Evolutionary conservation across 2,113 vertebrate genomes (phyloP).

Genomic region (Cephalopterus ornatus): DNA sequence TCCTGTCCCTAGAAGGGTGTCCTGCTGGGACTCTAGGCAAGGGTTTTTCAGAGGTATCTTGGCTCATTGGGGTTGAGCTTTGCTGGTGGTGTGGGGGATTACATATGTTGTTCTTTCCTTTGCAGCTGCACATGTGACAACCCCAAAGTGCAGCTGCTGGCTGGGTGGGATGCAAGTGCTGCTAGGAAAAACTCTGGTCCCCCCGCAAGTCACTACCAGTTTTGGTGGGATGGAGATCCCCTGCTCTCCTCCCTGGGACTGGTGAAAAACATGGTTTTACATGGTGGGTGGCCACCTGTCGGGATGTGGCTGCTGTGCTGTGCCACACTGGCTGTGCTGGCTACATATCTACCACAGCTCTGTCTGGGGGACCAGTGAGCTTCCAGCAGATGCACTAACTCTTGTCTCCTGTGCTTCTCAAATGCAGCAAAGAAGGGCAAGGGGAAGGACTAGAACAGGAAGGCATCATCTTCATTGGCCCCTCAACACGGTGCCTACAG

Average conservation of each 20-base stretch:
- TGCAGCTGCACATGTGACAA: not conserved
- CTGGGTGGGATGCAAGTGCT: not conserved
- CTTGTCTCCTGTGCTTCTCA: conserved; percentile 30
- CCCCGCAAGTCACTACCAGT: not conserved
- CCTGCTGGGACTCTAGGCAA: not conserved
- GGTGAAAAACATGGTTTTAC: not conserved
- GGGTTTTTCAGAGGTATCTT: not conserved
- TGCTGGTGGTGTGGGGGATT: not conserved
- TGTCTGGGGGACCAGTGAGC: not conserved
- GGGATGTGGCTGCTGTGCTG: rapidly evolving
- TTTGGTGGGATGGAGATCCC: not conserved
- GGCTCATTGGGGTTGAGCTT: not conserved
- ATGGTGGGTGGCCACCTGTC: not conserved
- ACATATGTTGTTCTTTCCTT: not conserved
- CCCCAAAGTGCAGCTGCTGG: not conserved
- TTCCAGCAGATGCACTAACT: not conserved
- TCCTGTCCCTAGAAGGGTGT: not conserved
- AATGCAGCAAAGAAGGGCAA: conserved; percentile 83
- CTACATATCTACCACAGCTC: rapidly evolving
- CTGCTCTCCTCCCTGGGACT: not conserved
- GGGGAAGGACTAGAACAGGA: conserved; percentile 75
- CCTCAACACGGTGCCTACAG: not conserved
- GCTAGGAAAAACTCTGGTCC: not conserved
- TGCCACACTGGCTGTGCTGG: rapidly evolving
- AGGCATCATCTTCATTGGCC: not conserved